Evolutionary conservation across 1,140 invertebrate genomes (phyloP), one percentile per base, ranked within the genome.

Genomic region (Anoplophora glabripennis): DNA sequence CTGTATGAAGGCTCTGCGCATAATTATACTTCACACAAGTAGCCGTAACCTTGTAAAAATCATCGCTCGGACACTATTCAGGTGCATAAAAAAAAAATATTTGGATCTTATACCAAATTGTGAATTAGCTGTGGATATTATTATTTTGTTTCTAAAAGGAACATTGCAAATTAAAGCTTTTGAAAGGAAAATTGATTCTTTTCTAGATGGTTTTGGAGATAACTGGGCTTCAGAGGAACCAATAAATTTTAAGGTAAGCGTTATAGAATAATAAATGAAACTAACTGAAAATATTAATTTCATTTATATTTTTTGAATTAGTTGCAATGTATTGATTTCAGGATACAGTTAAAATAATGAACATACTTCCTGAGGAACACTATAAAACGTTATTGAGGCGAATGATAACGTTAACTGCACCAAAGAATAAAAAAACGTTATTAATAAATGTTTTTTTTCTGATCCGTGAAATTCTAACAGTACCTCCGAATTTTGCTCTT

Each of bases 281-380:
- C 3, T 14, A 11, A 3, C 4, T 2, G 2, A 40, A n/a, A n/a
- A 40, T 40, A 40, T n/a, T 40, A 40, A n/a, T 40, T 10, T 45
- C 4, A 14, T 7, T 3, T 1, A 9, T 18, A 12, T 15, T 18
- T 45, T 10, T 45, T 12, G n/a, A 55, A 5, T 45, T 11, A 37
- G 3, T 8, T 45, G n/a, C 8, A 1, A 47, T 47, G 2, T 41
- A 35, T 44, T 36, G 10, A 40, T 58, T 65, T 56, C 14, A 65
- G 64, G 64, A 65, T 36, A 54, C 51, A 17, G 53, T 55, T 34
- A 47, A 57, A 28, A 62, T 62, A n/a, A 57, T 62, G 21, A 65
- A 65, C 15, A 35, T 59, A 33, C 34, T 65, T 17, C 36, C 53
- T 40, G 47, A 49, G 28, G 11, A 59, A 21, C 33, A 54, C 37